Evolutionary conservation across 2,888 invertebrate species (phyloP).

Genomic region (Orchesella flavescens): DNA sequence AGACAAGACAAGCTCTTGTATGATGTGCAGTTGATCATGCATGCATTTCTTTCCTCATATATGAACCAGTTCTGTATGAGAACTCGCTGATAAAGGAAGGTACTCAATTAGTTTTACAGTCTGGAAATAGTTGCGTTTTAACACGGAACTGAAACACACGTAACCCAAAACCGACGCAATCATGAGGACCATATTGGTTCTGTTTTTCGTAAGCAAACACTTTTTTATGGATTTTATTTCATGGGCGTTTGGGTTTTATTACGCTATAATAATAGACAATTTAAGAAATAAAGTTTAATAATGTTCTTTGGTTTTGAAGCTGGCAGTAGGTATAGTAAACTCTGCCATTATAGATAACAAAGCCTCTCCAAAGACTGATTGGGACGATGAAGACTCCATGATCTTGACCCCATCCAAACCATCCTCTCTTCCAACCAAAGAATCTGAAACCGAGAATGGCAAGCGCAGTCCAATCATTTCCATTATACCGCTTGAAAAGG

Average conservation of each 20-base stretch:
- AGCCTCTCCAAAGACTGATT: constrained; percentile 11
- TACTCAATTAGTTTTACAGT: neutral
- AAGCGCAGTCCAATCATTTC: neutral
- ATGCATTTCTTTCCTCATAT: neutral
- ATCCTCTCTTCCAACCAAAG: neutral
- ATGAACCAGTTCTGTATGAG: constrained; percentile 18
- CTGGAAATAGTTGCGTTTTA: neutral
- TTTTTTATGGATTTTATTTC: neutral
- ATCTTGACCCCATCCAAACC: neutral
- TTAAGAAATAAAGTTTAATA: too few species aligned
- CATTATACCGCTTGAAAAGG: neutral
- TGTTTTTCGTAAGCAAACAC: constrained; percentile 5
- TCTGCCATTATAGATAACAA: constrained; percentile 37
- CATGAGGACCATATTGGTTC: neutral
- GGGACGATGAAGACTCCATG: constrained; percentile 52
- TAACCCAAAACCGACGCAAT: neutral
- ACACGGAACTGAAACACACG: too few species aligned
- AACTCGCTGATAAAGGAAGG: constrained; percentile 1
- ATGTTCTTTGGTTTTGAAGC: neutral
- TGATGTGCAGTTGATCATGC: constrained; percentile 5
- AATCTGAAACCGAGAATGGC: neutral
- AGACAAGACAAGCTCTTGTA: too few species aligned
- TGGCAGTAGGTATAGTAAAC: constrained; percentile 16
- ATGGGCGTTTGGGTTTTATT: too few species aligned
- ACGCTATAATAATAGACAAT: too few species aligned